Base-by-base conservation (phyloP, 2,797 vertebrate genomes). In the Pangasius larnaudii region DNA sequence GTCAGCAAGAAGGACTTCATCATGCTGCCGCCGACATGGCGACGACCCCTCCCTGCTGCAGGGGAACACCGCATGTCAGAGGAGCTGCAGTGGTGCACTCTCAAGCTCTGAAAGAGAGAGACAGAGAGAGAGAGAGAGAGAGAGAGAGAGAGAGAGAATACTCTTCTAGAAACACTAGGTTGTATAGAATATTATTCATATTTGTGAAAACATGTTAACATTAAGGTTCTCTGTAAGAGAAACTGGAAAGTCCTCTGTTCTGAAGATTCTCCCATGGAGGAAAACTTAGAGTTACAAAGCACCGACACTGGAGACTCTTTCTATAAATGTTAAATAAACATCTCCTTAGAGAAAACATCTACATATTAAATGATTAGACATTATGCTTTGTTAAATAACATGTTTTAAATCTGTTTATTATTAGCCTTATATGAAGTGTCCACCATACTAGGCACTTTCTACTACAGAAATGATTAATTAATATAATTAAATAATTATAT, bases 1-100 rank as follows among this genome's bases (percentile, higher is more conserved):
- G 84, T 88, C 87, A 89, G 88, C 88, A 89, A 81, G 65, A 84
- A 86, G 24, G 39, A 67, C 33, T 71, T 79, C 46, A 72, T 67
- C 80, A 53, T 86, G 81, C 85, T 80, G 63, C 42, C 42, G 53
- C 80, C 67, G 81, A 80, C 30, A 84, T 22, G 63, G 11, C 42
- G 58, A 69, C 42, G 27, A 63, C 56, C 85, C 72, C 72, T 78
- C 72, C 71, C 39, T 86, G 30, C 80, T 84, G 81, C 82, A 67
- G 72, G 79, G 67, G 79, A 75, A 83, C 46, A 53, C 86, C 80
- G 14, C 1, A 5, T 84, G 80, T 77, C 87, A 85, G 61, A 85
- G 24, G 46, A 56, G 87, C 51, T 56, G 81, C 69, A 67, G 58
- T 39, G 59, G 75, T 53, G 72, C 58, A 61, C 71, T 61, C 27